Percentiles rank a stretch among this genome's conserved stretches.
Evolutionary conservation across 2,797 vertebrate species (phyloP).

Genomic region (Chelmon rostratus): DNA sequence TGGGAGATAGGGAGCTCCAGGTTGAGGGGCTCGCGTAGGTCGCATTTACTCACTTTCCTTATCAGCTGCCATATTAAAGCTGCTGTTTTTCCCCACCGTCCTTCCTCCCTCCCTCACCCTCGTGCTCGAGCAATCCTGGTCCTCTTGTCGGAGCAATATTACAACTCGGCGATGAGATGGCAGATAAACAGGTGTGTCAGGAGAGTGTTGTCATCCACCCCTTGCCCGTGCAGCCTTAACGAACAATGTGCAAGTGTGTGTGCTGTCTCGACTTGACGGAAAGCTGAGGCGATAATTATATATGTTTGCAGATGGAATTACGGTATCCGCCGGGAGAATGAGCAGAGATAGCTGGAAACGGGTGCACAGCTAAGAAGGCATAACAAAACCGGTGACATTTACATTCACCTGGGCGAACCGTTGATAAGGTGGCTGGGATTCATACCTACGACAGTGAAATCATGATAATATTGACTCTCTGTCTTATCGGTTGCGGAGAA

Average conservation of each 20-base stretch:
- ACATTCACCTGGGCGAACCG: slow-evolving; percentile 42
- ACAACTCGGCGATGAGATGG: slow-evolving; percentile 60
- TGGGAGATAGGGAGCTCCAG: slow-evolving; percentile 48
- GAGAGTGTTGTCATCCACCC: slow-evolving; percentile 49
- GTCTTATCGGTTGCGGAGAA: slow-evolving; percentile 33
- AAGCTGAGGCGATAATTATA: slow-evolving; percentile 55
- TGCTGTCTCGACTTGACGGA: slow-evolving; percentile 18
- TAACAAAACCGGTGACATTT: slow-evolving; percentile 51
- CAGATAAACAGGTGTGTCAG: slow-evolving; percentile 64
- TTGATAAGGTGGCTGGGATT: slow-evolving; percentile 38
- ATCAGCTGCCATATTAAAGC: slow-evolving; percentile 67
- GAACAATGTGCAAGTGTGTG: background rate
- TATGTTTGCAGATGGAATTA: slow-evolving; percentile 43
- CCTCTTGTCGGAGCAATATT: slow-evolving; percentile 66
- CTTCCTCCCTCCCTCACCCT: background rate
- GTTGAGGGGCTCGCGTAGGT: slow-evolving; percentile 48
- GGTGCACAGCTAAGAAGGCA: slow-evolving; percentile 15
- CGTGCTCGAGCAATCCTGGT: slow-evolving; percentile 47
- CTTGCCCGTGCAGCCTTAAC: slow-evolving; percentile 28
- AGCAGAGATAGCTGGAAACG: slow-evolving; percentile 20
- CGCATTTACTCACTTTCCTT: slow-evolving; percentile 65
- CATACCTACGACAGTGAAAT: slow-evolving; percentile 27
- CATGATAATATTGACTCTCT: slow-evolving; percentile 46
- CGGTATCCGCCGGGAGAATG: background rate
- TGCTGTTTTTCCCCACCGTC: slow-evolving; percentile 20